Evolutionary conservation across 2,888 invertebrate genomes (phyloP).

Genomic region (Carterocephalus palaemon): DNA sequence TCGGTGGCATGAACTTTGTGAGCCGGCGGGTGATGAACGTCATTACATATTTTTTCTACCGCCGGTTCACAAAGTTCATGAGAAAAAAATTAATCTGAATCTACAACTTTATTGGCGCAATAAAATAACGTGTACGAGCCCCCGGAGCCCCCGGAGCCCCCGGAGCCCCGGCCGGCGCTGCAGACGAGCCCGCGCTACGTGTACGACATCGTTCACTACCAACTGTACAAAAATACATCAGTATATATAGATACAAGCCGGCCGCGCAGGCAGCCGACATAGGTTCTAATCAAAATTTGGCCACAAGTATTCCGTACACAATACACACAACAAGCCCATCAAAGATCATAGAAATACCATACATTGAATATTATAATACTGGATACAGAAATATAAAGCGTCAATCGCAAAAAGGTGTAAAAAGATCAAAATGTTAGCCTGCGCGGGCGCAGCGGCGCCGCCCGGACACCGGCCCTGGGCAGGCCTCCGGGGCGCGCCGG

Average conservation of each 20-base stretch:
- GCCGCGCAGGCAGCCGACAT: conserved; percentile 22
- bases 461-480: too few species aligned
- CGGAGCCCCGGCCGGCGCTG: too few species aligned
- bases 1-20: too few species aligned
- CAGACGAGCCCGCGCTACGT: neutral
- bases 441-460: neutral
- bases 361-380: conserved; percentile 15
- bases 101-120: too few species aligned
- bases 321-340: conserved; percentile 27
- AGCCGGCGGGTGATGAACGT: too few species aligned
- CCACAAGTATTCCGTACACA: conserved; percentile 40
- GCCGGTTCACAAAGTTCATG: too few species aligned
- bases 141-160: too few species aligned
- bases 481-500: too few species aligned
- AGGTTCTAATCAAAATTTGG: conserved; percentile 64
- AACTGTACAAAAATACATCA: conserved; percentile 20
- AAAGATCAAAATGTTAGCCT: conserved; percentile 17
- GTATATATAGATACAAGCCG: conserved; percentile 21
- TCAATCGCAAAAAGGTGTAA: conserved; percentile 2
- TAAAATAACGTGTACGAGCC: neutral
- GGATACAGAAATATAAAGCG: conserved; percentile 10
- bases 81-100: too few species aligned
- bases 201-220: conserved; percentile 23
- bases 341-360: conserved; percentile 7
- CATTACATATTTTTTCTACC: too few species aligned